phyloP scores from a whole-genome alignment of 2,797 vertebrate species.

The Neosilurus mollespiculum region DNA sequence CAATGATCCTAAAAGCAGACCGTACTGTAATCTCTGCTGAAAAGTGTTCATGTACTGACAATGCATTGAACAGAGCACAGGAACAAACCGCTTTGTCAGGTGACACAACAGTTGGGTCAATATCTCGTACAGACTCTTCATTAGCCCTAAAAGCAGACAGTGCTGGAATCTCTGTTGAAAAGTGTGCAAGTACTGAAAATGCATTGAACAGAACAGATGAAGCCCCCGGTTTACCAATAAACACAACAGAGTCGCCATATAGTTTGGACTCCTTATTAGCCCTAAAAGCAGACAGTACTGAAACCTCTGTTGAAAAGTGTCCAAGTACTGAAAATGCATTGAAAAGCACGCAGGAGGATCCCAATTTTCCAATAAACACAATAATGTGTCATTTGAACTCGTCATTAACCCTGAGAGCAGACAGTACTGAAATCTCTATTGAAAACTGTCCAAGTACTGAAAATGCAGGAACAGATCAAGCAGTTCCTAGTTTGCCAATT shows the following conservation, averaged over 20 bases:
- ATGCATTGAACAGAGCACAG: too few species aligned
- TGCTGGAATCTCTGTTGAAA: background rate
- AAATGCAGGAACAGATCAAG: background rate
- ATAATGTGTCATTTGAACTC: background rate
- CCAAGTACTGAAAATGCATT: background rate
- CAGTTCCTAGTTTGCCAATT: slow-evolving; percentile 19
- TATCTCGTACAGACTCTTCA: background rate
- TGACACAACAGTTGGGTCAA: too few species aligned
- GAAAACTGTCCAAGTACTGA: background rate
- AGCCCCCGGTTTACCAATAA: background rate
- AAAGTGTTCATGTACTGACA: too few species aligned
- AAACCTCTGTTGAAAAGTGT: background rate
- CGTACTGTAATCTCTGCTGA: background rate
- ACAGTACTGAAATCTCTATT: background rate
- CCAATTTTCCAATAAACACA: background rate
- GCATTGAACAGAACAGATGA: background rate
- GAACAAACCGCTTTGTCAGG: too few species aligned
- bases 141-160: background rate
- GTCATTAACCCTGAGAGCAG: background rate
- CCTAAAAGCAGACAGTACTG: background rate
- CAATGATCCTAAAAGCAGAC: too few species aligned
- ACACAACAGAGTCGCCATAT: background rate
- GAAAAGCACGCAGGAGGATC: background rate
- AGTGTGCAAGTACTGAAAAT: background rate
- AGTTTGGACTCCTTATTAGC: background rate